Evolutionary conservation across 2,113 vertebrate species (phyloP).

Genomic region (Pterophyllum scalare): DNA sequence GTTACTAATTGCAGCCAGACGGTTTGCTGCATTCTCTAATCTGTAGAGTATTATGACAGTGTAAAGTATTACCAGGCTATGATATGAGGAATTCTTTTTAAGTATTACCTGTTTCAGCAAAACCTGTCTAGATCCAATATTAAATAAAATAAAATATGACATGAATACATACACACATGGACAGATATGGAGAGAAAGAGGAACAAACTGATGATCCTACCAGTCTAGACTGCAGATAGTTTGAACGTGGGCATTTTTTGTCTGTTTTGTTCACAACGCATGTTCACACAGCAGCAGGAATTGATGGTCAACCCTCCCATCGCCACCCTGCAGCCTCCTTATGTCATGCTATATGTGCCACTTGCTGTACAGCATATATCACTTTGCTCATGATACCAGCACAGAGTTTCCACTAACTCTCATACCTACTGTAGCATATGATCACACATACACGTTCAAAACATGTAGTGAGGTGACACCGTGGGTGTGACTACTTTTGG

Average conservation of each 20-base stretch:
- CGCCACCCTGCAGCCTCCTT: neutral
- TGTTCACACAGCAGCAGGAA: neutral
- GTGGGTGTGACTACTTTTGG: slow-evolving; percentile 38
- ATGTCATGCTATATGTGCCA: slow-evolving; percentile 44
- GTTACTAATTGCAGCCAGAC: neutral
- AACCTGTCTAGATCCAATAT: too few relatives aligned
- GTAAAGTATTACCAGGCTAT: neutral
- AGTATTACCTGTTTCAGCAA: too few relatives aligned
- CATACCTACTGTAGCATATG: slow-evolving; percentile 53
- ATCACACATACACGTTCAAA: slow-evolving; percentile 29
- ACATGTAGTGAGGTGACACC: neutral
- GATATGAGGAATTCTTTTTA: too few relatives aligned
- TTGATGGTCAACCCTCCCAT: neutral
- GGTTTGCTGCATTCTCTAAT: too few relatives aligned
- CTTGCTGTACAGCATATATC: slow-evolving; percentile 13
- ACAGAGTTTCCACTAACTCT: slow-evolving; percentile 47
- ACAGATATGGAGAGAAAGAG: neutral
- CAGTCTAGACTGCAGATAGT: neutral
- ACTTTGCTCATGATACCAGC: slow-evolving; percentile 25
- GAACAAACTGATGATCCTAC: neutral
- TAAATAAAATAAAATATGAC: too few relatives aligned
- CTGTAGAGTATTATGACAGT: neutral
- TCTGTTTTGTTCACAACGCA: neutral
- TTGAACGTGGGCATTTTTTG: slow-evolving; percentile 15
- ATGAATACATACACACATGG: neutral